Evolutionary conservation across 2,113 vertebrate genomes (phyloP).

Genomic region (Bettongia penicillata): DNA sequence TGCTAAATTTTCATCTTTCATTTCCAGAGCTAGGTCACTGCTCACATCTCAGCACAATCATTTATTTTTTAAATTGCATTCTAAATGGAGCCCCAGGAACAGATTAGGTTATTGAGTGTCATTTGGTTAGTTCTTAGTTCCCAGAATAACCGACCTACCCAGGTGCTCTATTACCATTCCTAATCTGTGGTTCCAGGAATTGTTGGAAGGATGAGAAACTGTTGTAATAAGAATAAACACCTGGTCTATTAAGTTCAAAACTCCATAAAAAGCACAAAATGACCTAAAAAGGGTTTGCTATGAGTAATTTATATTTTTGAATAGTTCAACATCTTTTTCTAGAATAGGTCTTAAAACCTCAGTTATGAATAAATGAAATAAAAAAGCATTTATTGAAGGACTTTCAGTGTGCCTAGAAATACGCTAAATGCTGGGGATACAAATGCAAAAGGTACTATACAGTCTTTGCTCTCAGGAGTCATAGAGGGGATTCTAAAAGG

Average conservation of each 20-base stretch:
- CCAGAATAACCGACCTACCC: background rate
- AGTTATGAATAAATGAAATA: background rate
- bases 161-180: background rate
- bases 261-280: background rate
- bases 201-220: background rate
- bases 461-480: background rate
- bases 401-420: background rate
- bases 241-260: background rate
- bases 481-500: background rate
- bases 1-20: slow-evolving; percentile 6
- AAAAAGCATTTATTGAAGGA: background rate
- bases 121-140: background rate
- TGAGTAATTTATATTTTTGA: background rate
- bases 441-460: background rate
- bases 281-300: background rate
- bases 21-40: background rate
- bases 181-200: background rate
- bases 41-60: background rate
- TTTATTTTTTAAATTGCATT: background rate
- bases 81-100: background rate
- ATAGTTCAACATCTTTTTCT: background rate
- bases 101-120: background rate
- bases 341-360: background rate
- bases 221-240: background rate
- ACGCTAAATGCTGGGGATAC: background rate